Percentiles rank a stretch among this genome's conserved stretches.
phyloP scores from a whole-genome alignment of 1,140 invertebrate species.

The Drosophila oshimai region DNA sequence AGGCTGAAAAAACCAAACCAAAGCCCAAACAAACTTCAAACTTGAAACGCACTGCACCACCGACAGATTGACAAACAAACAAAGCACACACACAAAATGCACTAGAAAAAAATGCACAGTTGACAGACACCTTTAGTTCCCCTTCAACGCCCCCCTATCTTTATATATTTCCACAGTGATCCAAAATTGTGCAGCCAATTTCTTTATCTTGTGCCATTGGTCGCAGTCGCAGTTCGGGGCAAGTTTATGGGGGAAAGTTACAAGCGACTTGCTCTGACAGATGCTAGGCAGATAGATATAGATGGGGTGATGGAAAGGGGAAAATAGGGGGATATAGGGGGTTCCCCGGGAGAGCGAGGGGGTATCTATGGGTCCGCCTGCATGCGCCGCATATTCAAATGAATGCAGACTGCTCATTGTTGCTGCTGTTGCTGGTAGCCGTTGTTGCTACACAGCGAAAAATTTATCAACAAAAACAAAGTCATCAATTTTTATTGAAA shows the following conservation, averaged over 20 bases:
- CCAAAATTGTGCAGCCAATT: constrained; percentile 58
- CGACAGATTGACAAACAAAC: constrained; percentile 61
- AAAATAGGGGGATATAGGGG: neutral
- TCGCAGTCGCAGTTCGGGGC: constrained; percentile 32
- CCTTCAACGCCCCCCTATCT: neutral
- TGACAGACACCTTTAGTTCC: constrained; percentile 49
- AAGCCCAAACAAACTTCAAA: constrained; percentile 13
- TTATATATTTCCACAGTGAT: constrained; percentile 2
- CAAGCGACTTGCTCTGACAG: constrained; percentile 66
- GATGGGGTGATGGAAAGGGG: neutral
- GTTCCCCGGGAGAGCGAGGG: neutral
- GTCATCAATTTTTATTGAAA: neutral
- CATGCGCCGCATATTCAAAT: constrained; percentile 72
- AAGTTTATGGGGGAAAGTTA: constrained; percentile 78
- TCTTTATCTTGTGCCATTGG: constrained; percentile 46
- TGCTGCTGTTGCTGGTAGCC: constrained; percentile 10
- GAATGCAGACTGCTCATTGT: constrained; percentile 56
- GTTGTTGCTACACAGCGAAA: neutral
- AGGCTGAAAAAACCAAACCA: constrained; percentile 5
- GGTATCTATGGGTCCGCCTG: constrained; percentile 46
- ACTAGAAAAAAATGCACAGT: constrained; percentile 58
- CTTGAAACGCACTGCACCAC: constrained; percentile 35
- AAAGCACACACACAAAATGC: constrained; percentile 6
- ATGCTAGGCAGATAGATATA: constrained; percentile 65
- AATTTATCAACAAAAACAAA: neutral